Conservation (phyloP, 2,888 invertebrate species). For the Rotaria sp. region DNA sequence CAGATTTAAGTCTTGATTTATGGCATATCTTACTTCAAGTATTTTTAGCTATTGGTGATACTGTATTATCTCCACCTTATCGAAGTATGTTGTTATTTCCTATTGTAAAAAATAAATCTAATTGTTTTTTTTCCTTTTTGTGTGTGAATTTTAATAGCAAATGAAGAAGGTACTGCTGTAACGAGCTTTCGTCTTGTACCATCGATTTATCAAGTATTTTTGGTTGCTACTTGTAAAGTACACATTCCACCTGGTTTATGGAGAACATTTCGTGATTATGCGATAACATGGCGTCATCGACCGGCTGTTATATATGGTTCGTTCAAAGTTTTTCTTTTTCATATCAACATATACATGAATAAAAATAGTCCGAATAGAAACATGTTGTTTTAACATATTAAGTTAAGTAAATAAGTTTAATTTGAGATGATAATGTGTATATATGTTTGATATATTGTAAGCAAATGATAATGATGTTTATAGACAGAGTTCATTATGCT, state of each 20-base stretch:
- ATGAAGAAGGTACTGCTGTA: conserved; percentile 31
- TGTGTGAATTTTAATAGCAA: background rate
- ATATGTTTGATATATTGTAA: no score
- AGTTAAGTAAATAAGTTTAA: no score
- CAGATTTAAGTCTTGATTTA: conserved; percentile 65
- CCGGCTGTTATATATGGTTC: conserved; percentile 84
- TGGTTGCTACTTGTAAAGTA: conserved; percentile 69
- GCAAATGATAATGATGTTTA: no score
- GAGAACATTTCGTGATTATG: conserved; percentile 86
- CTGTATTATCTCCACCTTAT: conserved; percentile 77
- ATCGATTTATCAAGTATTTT: conserved; percentile 82
- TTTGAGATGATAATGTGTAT: no score
- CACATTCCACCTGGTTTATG: conserved; percentile 90
- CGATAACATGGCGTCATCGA: conserved; percentile 85
- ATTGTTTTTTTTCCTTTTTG: no score
- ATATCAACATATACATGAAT: conserved; percentile 63
- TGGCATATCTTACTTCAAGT: conserved; percentile 83
- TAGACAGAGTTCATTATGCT: no score
- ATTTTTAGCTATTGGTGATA: conserved; percentile 80
- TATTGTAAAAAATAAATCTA: no score
- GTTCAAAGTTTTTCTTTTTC: conserved; percentile 81
- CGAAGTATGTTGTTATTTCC: background rate
- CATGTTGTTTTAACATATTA: no score
- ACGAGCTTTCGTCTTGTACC: conserved; percentile 83
- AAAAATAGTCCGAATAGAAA: no score